These are phyloP conservation scores for Microcebus ravelobensis DNA, from an alignment of 2,113 vertebrate species.

Conservation along the genomic window DNA sequence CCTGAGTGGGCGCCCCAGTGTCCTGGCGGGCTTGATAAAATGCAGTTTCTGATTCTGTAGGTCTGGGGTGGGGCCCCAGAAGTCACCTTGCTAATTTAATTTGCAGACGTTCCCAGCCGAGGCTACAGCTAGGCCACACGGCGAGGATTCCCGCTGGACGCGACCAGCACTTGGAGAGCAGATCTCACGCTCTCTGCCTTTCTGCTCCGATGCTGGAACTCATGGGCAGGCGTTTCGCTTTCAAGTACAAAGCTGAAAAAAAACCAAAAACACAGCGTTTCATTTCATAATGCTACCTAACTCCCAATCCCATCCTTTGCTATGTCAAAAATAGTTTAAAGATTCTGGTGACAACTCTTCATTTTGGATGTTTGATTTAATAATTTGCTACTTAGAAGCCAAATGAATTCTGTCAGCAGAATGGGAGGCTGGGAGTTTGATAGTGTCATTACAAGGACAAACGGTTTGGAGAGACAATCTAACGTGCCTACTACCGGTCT, in stretches of 20 bases:
- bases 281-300: not conserved
- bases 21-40: not conserved
- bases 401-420: no score
- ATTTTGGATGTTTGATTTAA: not conserved
- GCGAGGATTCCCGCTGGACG: not conserved
- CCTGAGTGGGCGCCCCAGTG: not conserved
- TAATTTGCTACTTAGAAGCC: not conserved
- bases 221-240: not conserved
- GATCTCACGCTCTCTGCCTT: no score
- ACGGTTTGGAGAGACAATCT: not conserved
- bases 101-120: not conserved
- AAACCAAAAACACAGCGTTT: not conserved
- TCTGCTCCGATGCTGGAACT: no score
- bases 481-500: no score
- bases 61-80: not conserved
- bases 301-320: not conserved
- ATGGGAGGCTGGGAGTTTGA: not conserved
- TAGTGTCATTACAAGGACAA: no score
- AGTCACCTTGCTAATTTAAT: not conserved
- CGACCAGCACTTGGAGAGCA: no score
- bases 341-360: not conserved
- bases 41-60: not conserved
- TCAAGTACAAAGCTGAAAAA: not conserved
- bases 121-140: not conserved
- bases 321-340: not conserved